phyloP scores from a whole-genome alignment of 2,888 invertebrate genomes.

The Chironomus tentans region DNA sequence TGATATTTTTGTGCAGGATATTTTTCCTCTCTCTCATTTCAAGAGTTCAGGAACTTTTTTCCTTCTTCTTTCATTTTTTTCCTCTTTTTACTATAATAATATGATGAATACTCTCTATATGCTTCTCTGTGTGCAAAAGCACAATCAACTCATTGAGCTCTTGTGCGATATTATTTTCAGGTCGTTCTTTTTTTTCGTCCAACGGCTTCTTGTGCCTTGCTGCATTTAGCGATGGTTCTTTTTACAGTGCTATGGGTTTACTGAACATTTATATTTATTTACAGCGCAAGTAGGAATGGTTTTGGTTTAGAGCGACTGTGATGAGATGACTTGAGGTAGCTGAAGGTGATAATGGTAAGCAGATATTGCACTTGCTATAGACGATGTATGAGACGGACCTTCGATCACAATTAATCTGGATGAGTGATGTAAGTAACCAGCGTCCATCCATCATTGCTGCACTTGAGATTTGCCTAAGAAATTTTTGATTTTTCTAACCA shows the following conservation, averaged over 20 bases:
- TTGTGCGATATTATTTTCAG: neutral
- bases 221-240: neutral
- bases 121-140: slow-evolving; percentile 1
- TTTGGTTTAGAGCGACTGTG: no score
- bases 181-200: slow-evolving; percentile 8
- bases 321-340: no score
- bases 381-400: no score
- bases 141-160: slow-evolving; percentile 22
- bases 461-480: no score
- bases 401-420: no score
- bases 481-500: no score
- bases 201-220: slow-evolving; percentile 21
- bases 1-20: neutral
- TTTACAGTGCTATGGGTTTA: neutral
- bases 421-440: no score
- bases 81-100: neutral
- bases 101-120: neutral
- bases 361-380: no score
- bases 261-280: neutral
- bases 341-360: no score
- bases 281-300: no score
- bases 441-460: no score
- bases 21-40: neutral
- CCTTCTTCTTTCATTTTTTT: neutral
- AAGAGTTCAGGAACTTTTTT: slow-evolving; percentile 7